A percentile compares a stretch with the other conserved stretches of the same genome.
These are phyloP conservation scores for Anabas testudineus DNA, from an alignment of 2,797 vertebrate genomes.

Conservation along the genomic window DNA sequence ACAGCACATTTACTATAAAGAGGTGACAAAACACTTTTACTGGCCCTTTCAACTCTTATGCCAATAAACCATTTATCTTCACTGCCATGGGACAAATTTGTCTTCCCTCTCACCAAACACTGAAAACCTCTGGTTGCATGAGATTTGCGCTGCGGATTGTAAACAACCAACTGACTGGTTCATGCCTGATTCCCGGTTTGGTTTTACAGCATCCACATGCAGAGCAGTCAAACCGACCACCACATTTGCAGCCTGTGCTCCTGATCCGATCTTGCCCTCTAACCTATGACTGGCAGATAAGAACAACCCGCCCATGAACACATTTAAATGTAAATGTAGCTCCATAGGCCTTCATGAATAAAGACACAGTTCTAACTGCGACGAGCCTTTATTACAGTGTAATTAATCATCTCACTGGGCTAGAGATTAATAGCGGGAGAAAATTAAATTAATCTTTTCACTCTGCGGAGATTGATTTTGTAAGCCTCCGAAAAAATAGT, in stretches of 20 bases:
- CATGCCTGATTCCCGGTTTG: slow-evolving; percentile 10
- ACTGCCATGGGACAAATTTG: slow-evolving; percentile 57
- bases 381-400: slow-evolving; percentile 67
- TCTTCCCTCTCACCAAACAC: slow-evolving; percentile 64
- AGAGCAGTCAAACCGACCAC: slow-evolving; percentile 30
- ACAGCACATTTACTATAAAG: slow-evolving; percentile 55
- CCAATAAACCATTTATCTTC: slow-evolving; percentile 68
- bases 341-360: slow-evolving; percentile 62
- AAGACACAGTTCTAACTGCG: slow-evolving; percentile 58
- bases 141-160: slow-evolving; percentile 43
- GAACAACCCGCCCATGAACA: slow-evolving; percentile 56
- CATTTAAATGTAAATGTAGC: slow-evolving; percentile 78
- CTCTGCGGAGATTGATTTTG: slow-evolving; percentile 74
- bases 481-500: slow-evolving; percentile 61
- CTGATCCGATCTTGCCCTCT: slow-evolving; percentile 56
- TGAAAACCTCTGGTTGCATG: slow-evolving; percentile 51
- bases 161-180: slow-evolving; percentile 44
- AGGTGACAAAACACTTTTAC: slow-evolving; percentile 63
- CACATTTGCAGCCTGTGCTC: slow-evolving; percentile 42
- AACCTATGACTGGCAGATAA: slow-evolving; percentile 63
- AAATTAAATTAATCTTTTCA: slow-evolving; percentile 78
- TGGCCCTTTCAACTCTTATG: slow-evolving; percentile 59
- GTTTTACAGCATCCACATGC: slow-evolving; percentile 38
- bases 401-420: slow-evolving; percentile 80
- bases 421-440: slow-evolving; percentile 75